Evolutionary conservation across 2,113 vertebrate species (phyloP).

Genomic region (Mugil cephalus): DNA sequence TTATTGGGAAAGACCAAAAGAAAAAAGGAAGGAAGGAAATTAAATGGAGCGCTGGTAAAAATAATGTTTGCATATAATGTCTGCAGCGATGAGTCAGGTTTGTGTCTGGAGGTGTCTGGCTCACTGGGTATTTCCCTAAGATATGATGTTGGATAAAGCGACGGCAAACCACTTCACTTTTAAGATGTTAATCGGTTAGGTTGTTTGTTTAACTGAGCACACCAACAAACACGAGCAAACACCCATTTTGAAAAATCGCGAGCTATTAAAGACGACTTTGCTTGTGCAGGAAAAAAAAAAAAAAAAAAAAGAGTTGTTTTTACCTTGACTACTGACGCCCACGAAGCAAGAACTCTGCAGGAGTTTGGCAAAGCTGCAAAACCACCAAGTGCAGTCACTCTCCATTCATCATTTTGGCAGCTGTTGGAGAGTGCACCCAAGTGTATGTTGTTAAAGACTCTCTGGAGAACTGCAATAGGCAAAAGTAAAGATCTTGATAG

Average conservation of each 20-base stretch:
- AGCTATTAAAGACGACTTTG: not conserved
- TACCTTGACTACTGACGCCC: constrained; percentile 20
- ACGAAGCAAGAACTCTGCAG: constrained; percentile 45
- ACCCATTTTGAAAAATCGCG: not conserved
- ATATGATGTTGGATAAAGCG: constrained; percentile 23
- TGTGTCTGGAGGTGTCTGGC: constrained; percentile 69
- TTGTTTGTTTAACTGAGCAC: too few species aligned
- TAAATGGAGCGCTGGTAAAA: constrained; percentile 45
- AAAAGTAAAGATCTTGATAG: constrained; percentile 14
- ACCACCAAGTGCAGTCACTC: constrained; percentile 53
- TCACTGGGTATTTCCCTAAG: constrained; percentile 68
- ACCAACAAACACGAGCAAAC: not conserved
- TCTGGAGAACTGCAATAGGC: not conserved
- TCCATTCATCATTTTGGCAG: constrained; percentile 61
- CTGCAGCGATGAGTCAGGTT: constrained; percentile 72
- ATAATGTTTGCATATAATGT: constrained; percentile 52
- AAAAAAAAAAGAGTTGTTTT: too few species aligned
- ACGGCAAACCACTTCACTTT: not conserved
- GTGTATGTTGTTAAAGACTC: constrained; percentile 26
- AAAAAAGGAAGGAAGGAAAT: constrained; percentile 68
- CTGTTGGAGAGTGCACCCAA: constrained; percentile 33
- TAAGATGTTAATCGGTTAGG: not conserved
- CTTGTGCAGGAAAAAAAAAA: constrained; percentile 6
- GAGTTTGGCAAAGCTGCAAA: constrained; percentile 50
- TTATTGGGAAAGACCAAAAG: constrained; percentile 47